Base-by-base conservation (phyloP, 2,113 vertebrate genomes). In the Brachyhypopomus gauderio region DNA sequence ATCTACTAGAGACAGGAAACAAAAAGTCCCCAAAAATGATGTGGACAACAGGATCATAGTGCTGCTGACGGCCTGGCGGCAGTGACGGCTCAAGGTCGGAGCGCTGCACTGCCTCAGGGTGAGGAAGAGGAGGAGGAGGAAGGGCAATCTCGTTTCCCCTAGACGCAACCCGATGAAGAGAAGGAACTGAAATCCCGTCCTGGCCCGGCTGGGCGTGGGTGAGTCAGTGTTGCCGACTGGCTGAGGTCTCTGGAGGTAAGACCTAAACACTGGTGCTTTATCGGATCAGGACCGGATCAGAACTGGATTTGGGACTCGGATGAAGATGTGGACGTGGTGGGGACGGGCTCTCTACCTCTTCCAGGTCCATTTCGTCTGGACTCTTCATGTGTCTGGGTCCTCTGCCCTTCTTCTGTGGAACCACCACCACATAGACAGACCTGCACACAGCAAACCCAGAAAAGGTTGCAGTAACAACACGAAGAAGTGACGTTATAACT, bases 291-390 rank as follows among this genome's bases (percentile, higher is more conserved):
- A 41, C 41, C 41, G 41, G 41, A 41, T 41, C 41, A 9, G 41
- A 9, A 41, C 41, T 12, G 22, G 23, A 17, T 30, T 3, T 66
- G 55, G 63, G 19, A n/a, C 34, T 38, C 48, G 34, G 30, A 48
- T 14, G 30, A 45, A 48, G 30, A 59, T 9, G 16, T 27, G 66
- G 60, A n/a, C 36, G 17, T 56, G 30, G 14, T 23, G 56, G n/a
- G 16, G 5, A 19, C 16, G 19, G 20, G 36, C 12, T 16, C 52
- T 79, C 66, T 87, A 98, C 97, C 95, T 98, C 96, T 81, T 99
- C 97, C 85, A 99, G 94, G 82, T 98, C 97, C 94, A 96, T 97
- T 83, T 99, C 96, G 87, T 98, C 97, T 0, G 97, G 96, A 87
- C 92, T 96, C 74, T 93, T 95, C 84, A 94, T 89, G 0, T 95